Conservation (phyloP, 2,888 invertebrate genomes). For the Drosophila rellima region DNA sequence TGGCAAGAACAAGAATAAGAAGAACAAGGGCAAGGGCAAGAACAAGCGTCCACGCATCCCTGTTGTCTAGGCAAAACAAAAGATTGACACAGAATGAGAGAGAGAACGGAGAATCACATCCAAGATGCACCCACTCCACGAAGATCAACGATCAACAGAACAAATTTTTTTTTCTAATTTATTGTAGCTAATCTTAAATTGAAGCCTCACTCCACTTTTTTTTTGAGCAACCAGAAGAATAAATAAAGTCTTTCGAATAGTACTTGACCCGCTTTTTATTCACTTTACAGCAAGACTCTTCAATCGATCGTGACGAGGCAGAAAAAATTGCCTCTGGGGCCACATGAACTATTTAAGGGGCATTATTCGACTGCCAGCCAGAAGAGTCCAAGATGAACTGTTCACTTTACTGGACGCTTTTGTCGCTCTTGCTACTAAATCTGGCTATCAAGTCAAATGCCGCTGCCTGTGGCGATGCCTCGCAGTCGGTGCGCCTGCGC, state of each 20-base stretch:
- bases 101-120: background rate
- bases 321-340: constrained; percentile 5
- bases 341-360: constrained; percentile 42
- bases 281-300: background rate
- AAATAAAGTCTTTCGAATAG: constrained; percentile 50
- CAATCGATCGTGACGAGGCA: constrained; percentile 8
- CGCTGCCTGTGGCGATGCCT: constrained; percentile 21
- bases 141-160: constrained; percentile 16
- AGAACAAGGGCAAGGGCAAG: constrained; percentile 59
- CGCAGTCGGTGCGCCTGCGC: constrained; percentile 32
- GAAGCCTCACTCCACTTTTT: constrained; percentile 39
- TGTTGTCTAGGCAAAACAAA: constrained; percentile 41
- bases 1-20: constrained; percentile 66
- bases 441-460: background rate
- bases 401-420: constrained; percentile 6
- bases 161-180: constrained; percentile 67
- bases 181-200: constrained; percentile 60
- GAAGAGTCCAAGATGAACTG: constrained; percentile 28
- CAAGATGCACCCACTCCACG: constrained; percentile 6
- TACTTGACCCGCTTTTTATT: constrained; percentile 56
- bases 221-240: constrained; percentile 45
- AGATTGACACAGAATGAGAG: background rate
- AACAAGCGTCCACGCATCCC: constrained; percentile 59
- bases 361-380: background rate
- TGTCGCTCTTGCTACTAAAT: constrained; percentile 13